Evolutionary conservation across 2,797 vertebrate genomes (phyloP), one percentile per base, ranked within the genome.

Genomic region (Crypturellus tataupa): DNA sequence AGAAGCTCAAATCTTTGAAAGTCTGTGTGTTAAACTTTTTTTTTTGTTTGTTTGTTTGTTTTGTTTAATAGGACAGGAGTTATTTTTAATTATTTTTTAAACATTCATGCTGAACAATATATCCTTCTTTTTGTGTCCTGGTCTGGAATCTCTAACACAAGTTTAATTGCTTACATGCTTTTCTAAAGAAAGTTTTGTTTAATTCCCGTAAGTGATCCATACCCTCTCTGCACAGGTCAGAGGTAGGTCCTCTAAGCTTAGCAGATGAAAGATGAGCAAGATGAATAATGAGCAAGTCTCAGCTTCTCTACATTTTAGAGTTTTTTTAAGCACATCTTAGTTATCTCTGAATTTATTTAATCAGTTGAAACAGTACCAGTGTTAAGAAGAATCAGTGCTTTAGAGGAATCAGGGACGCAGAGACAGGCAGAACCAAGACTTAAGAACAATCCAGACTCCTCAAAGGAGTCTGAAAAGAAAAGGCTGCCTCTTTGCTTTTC

Each of bases 271-370:
- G 37, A 64, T 49, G 85, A 8, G 46, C 40, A 65, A 27, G 49
- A 12, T 27, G 12, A 51, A 18, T 9, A 27, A 49, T 37, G 46
- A 33, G 27, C 51, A 53, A 53, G 27, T 29, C 51, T 53, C 25
- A 89, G 78, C 4, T 24, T 67, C 58, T 79, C 19, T 33, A 58
- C 21, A 37, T n/a, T 21, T 64, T 58, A 85, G 56, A 65, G 15
- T 42, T 42, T 42, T 37, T 84, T 85, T 51, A 62, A 93, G 49
- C 6, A 60, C 13, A 37, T 29, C 20, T 60, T 40, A 68, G 44
- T 56, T 77, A 68, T 24, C n/a, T 78, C 84, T 25, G n/a, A 68
- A 82, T 80, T 93, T 83, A 60, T 82, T 93, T 83, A 60, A 71
- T 2, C 5, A 7, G 9, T 0, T 87, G 12, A 64, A 90, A 78